phyloP scores from a whole-genome alignment of 2,888 invertebrate species.

The Eupithecia tripunctaria region DNA sequence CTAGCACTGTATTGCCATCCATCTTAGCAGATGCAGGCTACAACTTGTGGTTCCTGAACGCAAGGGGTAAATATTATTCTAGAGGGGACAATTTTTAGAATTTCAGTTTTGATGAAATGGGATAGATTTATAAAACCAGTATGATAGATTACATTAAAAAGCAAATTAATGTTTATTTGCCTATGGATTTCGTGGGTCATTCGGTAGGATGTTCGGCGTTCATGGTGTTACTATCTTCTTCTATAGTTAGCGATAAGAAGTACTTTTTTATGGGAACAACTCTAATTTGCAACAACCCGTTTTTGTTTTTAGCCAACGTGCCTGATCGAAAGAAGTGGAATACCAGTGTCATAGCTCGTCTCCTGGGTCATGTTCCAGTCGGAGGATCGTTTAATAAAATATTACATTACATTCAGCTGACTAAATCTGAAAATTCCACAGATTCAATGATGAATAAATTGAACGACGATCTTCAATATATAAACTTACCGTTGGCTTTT shows the following conservation, averaged over 20 bases:
- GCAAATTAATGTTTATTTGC: constrained; percentile 50
- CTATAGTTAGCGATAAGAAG: constrained; percentile 54
- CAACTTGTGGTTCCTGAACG: constrained; percentile 85
- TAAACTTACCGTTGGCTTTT: constrained; percentile 63
- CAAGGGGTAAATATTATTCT: constrained; percentile 72
- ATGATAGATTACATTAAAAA: constrained; percentile 63
- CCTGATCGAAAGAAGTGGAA: constrained; percentile 47
- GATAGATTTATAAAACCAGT: constrained; percentile 65
- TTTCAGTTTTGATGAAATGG: constrained; percentile 73
- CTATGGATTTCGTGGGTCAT: constrained; percentile 68
- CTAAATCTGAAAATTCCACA: constrained; percentile 64
- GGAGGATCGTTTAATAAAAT: constrained; percentile 69
- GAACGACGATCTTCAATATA: constrained; percentile 56
- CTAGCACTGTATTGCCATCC: constrained; percentile 63
- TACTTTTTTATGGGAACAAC: constrained; percentile 62
- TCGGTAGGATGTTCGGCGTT: constrained; percentile 73
- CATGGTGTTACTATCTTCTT: constrained; percentile 62
- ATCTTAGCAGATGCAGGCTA: constrained; percentile 82
- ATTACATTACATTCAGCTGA: constrained; percentile 64
- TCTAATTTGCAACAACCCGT: constrained; percentile 64
- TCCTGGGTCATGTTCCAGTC: constrained; percentile 65
- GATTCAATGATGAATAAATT: constrained; percentile 48
- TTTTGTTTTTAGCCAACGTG: constrained; percentile 64
- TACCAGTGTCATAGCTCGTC: constrained; percentile 55
- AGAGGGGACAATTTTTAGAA: constrained; percentile 67